Evolutionary conservation across 2,888 invertebrate species (phyloP).

Genomic region (Drosophila anceps): DNA sequence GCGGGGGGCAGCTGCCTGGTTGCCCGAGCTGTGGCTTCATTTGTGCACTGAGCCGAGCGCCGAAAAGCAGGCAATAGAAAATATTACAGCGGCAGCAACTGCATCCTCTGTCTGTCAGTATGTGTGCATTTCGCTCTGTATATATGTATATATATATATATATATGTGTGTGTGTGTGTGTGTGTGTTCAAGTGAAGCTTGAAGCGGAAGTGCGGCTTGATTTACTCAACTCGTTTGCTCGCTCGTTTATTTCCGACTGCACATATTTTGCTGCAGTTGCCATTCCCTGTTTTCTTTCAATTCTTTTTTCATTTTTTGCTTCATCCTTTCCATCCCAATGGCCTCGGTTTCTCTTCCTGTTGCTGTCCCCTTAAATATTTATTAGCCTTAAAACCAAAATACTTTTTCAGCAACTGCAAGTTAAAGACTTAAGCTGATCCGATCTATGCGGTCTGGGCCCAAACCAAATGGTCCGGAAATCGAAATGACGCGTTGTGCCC

Average conservation of each 20-base stretch:
- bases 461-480: conserved; percentile 67
- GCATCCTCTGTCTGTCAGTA: neutral
- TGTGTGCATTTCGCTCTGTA: conserved; percentile 2
- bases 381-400: conserved; percentile 69
- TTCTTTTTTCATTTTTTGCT: neutral
- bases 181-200: conserved; percentile 55
- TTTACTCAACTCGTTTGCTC: conserved; percentile 80
- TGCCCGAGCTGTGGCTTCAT: conserved; percentile 47
- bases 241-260: conserved; percentile 71
- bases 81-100: conserved; percentile 40
- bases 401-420: conserved; percentile 49
- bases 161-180: neutral
- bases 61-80: conserved; percentile 63
- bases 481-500: conserved; percentile 29
- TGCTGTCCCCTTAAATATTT: conserved; percentile 67
- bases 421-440: conserved; percentile 64
- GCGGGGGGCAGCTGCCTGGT: neutral
- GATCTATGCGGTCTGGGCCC: conserved; percentile 40
- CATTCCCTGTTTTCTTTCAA: neutral
- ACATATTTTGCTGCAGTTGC: conserved; percentile 62
- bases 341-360: conserved; percentile 24
- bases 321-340: neutral
- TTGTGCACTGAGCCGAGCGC: conserved; percentile 45
- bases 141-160: neutral
- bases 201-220: conserved; percentile 77